A percentile compares a stretch with the other conserved stretches of the same genome.
Evolutionary conservation across 2,113 vertebrate genomes (phyloP).

Genomic region (Archocentrus centrarchus): DNA sequence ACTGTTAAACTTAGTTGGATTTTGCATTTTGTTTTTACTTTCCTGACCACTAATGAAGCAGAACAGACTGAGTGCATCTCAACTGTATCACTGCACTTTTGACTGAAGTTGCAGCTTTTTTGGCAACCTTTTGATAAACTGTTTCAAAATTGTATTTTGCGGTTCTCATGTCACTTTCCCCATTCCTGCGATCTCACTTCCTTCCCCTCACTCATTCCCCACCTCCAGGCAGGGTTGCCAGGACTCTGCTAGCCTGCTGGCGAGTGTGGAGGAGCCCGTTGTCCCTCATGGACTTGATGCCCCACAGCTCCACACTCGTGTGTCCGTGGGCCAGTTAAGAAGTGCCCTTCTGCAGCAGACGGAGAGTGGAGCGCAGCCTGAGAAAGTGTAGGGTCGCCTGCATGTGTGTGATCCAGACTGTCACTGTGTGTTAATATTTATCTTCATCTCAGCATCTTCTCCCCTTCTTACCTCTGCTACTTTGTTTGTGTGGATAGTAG

Average conservation of each 20-base stretch:
- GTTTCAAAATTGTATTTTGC: not conserved
- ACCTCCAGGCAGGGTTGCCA: constrained; percentile 73
- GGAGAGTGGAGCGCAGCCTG: constrained; percentile 54
- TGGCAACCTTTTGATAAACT: not conserved
- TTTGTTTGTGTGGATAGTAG: constrained; percentile 36
- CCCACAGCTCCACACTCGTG: constrained; percentile 77
- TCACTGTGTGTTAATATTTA: not conserved
- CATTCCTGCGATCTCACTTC: constrained; percentile 33
- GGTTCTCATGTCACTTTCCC: not conserved
- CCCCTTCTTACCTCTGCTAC: not conserved
- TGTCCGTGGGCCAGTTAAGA: constrained; percentile 81
- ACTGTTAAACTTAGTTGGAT: constrained; percentile 23
- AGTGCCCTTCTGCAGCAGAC: constrained; percentile 78
- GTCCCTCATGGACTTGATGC: constrained; percentile 27
- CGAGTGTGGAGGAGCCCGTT: constrained; percentile 43
- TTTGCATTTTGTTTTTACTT: not conserved
- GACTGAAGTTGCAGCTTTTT: not conserved
- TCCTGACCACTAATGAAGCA: not conserved
- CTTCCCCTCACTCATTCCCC: constrained; percentile 39
- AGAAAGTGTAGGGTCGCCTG: constrained; percentile 76
- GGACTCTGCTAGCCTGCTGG: constrained; percentile 54
- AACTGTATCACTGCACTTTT: not conserved
- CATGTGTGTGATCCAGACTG: constrained; percentile 50
- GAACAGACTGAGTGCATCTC: not conserved
- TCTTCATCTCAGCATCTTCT: constrained; percentile 24